Base-by-base conservation (phyloP, 2,113 vertebrate genomes). In the Tyrannus savana region DNA sequence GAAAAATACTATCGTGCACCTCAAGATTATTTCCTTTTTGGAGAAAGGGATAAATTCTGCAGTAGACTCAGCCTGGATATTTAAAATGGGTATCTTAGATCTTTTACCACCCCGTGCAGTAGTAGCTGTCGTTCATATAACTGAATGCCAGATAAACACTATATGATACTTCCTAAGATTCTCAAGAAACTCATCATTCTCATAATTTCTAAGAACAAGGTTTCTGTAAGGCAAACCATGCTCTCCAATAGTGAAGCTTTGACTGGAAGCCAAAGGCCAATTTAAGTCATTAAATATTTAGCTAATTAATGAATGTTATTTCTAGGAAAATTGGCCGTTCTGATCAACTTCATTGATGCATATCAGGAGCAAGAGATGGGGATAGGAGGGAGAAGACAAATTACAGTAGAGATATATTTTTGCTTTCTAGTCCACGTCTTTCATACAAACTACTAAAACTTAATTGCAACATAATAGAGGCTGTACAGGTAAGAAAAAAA, bases 381-480 rank as follows among this genome's bases (percentile, higher is more conserved):
- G 82, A 69, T 69, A 35, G 86, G 94, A 94, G 92, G 77, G 92
- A 90, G 96, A 97, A 97, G 97, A 96, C 96, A 96, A 95, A 95
- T 96, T 98, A 96, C 96, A 96, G 96, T 88, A 96, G 96, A 97
- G 97, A 97, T 96, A 96, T 95, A 98, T 96, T 95, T 98, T 98
- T 97, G 97, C 98, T 96, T 98, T 98, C 97, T 98, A 98, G 95
- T 98, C 97, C 98, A 98, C 97, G 96, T 97, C 98, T 98, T 98
- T 98, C 98, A 97, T 98, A 98, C 98, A 98, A 98, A 98, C 97
- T 98, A 98, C 97, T 94, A 96, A 97, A 98, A 98, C 96, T 98
- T 95, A 98, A 98, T 92, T 97, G 97, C 97, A 98, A 98, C 97
- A 95, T 97, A 98, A 98, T 94, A 98, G 97, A 98, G 96, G 97